Percentiles rank a stretch among this genome's conserved stretches.
phyloP scores from a whole-genome alignment of 2,888 invertebrate species.

The Ophonus ardosiacus region DNA sequence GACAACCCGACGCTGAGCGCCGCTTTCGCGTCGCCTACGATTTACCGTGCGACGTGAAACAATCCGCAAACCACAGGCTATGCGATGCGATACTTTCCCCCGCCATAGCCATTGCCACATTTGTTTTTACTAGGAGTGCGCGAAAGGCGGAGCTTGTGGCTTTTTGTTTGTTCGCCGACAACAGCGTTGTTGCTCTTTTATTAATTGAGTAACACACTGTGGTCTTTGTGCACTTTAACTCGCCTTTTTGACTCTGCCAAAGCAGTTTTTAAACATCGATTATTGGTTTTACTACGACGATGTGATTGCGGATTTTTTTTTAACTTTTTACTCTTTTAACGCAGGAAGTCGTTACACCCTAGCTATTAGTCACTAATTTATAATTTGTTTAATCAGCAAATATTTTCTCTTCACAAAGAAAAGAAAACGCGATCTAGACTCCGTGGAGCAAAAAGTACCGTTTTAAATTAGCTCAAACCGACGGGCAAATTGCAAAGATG shows the following conservation, averaged over 20 bases:
- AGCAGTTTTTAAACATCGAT: conserved; percentile 28
- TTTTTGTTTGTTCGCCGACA: conserved; percentile 16
- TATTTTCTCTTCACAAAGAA: neutral
- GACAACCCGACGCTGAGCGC: neutral
- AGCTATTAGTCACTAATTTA: conserved; percentile 19
- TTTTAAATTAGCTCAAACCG: neutral
- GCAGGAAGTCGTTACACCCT: conserved; percentile 27
- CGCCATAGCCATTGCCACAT: conserved; percentile 3
- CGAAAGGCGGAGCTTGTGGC: conserved; percentile 5
- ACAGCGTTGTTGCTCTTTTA: conserved; percentile 40
- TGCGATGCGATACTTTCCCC: neutral
- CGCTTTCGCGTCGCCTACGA: conserved; percentile 6
- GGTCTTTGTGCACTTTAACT: conserved; percentile 32
- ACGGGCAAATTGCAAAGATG: neutral
- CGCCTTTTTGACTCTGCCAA: conserved; percentile 14
- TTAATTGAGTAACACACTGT: conserved; percentile 32
- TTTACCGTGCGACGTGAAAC: conserved; percentile 44
- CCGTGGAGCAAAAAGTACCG: neutral
- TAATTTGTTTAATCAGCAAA: conserved; percentile 33
- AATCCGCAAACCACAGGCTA: conserved; percentile 31
- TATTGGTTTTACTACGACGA: conserved; percentile 26
- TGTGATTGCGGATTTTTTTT: conserved; percentile 2
- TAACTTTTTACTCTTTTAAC: neutral
- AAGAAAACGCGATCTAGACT: neutral
- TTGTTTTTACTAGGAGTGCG: conserved; percentile 43